Conservation (phyloP, 2,888 invertebrate genomes). For the Caenorhabditis uteleia region DNA sequence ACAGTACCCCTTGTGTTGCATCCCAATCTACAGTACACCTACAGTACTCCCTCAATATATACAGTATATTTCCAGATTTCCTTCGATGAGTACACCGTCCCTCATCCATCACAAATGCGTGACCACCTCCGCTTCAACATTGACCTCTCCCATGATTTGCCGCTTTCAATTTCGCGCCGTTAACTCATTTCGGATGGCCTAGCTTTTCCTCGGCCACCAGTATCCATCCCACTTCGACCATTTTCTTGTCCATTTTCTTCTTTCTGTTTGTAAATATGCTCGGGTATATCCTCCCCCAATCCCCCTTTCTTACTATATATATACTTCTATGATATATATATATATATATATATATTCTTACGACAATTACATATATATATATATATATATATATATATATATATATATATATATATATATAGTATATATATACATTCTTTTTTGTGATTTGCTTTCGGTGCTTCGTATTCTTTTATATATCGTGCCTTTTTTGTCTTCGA, state of each 20-base stretch:
- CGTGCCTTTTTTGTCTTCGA: constrained; percentile 32
- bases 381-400: no score
- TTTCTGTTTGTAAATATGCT: constrained; percentile 40
- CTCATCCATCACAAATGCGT: constrained; percentile 40
- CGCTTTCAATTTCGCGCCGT: constrained; percentile 42
- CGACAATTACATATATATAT: no score
- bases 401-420: no score
- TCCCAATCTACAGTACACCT: no score
- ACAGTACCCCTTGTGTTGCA: no score
- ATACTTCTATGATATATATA: no score
- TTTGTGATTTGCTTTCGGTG: constrained; percentile 41
- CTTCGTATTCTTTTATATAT: constrained; percentile 5
- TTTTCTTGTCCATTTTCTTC: constrained; percentile 5
- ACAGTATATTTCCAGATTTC: no score
- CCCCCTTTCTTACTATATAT: neutral
- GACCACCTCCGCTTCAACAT: constrained; percentile 48
- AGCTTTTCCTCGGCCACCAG: constrained; percentile 10
- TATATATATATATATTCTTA: no score
- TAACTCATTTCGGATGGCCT: no score
- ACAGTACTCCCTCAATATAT: no score
- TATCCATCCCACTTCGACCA: no score
- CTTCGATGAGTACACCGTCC: constrained; percentile 29
- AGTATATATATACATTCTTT: no score
- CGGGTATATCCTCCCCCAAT: constrained; percentile 17
- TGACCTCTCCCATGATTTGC: constrained; percentile 43